A percentile compares a stretch with the other conserved stretches of the same genome.
Conservation (phyloP, 2,797 vertebrate species). For the Salmo trutta region DNA sequence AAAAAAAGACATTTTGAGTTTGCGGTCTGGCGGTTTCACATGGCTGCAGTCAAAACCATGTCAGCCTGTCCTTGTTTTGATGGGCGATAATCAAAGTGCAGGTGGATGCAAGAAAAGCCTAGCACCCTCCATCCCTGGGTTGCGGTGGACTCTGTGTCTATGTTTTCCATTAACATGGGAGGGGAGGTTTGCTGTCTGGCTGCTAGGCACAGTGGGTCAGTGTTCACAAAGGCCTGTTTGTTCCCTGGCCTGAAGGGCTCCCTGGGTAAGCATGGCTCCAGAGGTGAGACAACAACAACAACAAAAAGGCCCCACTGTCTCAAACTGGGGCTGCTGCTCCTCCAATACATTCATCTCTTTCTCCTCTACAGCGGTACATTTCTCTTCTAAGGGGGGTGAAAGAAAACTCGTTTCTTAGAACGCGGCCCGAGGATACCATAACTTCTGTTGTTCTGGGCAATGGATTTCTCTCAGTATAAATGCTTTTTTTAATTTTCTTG, state of each 20-base stretch:
- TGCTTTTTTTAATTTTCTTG: background rate
- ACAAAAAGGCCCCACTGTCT: no score
- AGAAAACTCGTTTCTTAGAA: conserved; percentile 62
- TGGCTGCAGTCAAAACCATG: conserved; percentile 33
- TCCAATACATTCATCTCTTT: conserved; percentile 64
- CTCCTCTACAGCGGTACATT: conserved; percentile 62
- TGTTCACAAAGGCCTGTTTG: conserved; percentile 83
- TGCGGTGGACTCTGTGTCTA: conserved; percentile 64
- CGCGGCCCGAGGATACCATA: conserved; percentile 68
- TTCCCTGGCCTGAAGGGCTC: conserved; percentile 83
- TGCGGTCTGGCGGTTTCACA: conserved; percentile 35
- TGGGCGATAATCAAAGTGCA: conserved; percentile 73
- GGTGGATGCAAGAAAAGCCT: conserved; percentile 57
- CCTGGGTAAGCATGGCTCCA: conserved; percentile 80
- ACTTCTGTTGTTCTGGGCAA: conserved; percentile 63
- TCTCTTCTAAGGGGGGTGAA: conserved; percentile 60
- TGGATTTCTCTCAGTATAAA: conserved; percentile 16
- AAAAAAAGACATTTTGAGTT: conserved; percentile 36
- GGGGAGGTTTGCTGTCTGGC: conserved; percentile 69
- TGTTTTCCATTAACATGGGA: conserved; percentile 70
- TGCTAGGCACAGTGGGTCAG: conserved; percentile 71
- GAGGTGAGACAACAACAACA: conserved; percentile 57
- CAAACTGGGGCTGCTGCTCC: conserved; percentile 61
- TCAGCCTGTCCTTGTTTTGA: conserved; percentile 60
- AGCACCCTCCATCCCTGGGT: conserved; percentile 43